Evolutionary conservation across 1,140 invertebrate genomes (phyloP), one percentile per base, ranked within the genome.

Genomic region (Orussus abietinus): DNA sequence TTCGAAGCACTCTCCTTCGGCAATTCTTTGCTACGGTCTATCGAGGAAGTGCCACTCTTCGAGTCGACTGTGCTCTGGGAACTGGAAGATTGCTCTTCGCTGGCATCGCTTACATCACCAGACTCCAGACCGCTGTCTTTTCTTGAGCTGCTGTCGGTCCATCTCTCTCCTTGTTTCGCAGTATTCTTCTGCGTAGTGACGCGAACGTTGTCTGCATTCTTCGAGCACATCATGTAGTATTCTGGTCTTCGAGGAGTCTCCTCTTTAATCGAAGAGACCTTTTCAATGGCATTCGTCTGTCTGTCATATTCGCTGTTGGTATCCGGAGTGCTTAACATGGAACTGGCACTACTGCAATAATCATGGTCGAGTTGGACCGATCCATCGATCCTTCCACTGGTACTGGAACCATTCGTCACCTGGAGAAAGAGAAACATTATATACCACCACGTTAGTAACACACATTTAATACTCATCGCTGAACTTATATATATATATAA

Each of bases 321-420:
- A 20, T 53, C 32, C 5, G 12, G 45, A 32, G 7, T 55, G 10
- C 25, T 53, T 5, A 38, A 14, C 5, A 15, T 53, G 9, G 19
- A 31, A 13, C 31, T 59, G 9, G 50, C 45, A 39, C 50, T 66
- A 22, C 56, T 67, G 38, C 74, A 77, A 45, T 80, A 80, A 59
- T 77, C 75, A 48, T 79, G 76, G 50, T 78, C 76, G 36, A 74
- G 40, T 32, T 73, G 69, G 6, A 75, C 59, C 9, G 50, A 64
- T 38, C 58, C 64, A 19, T 55, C 47, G n/a, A 48, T 17, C 7
- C 38, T 26, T 15, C 14, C 26, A 26, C 25, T 53, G 29, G 4
- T 40, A 14, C 49, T 45, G 20, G 22, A 15, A 42, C 46, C 40
- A 12, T 45, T 53, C 21, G 41, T 30, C n/a, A 51, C 38, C 55